phyloP scores from a whole-genome alignment of 2,113 vertebrate genomes.

The Rousettus leschenaultii region DNA sequence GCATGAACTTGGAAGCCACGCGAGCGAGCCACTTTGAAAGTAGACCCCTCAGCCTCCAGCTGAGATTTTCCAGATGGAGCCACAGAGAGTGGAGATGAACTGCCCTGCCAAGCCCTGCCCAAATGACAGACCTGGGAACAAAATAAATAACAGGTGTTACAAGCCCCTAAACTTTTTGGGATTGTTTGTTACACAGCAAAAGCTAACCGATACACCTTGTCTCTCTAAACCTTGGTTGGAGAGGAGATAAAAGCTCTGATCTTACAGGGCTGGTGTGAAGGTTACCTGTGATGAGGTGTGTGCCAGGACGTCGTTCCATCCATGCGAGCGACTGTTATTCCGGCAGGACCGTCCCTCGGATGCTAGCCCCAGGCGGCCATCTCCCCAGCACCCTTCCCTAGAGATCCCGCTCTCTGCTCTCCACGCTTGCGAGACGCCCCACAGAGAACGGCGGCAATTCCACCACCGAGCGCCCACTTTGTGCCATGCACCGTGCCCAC shows the following conservation, averaged over 20 bases:
- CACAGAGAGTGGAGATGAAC: not conserved
- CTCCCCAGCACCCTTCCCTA: not conserved
- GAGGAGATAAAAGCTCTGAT: not conserved
- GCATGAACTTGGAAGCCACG: not conserved
- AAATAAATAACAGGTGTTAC: not conserved
- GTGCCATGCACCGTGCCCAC: not conserved
- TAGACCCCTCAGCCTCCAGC: not conserved
- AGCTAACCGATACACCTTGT: not conserved
- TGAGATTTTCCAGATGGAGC: not conserved
- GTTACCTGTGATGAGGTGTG: not conserved
- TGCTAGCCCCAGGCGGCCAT: no score
- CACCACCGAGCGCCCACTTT: not conserved
- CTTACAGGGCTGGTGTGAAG: not conserved
- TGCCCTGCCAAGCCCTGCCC: not conserved
- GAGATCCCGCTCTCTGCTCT: not conserved
- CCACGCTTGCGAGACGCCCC: not conserved
- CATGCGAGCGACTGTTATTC: not conserved
- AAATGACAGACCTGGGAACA: not conserved
- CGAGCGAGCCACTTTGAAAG: not conserved
- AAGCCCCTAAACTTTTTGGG: not conserved
- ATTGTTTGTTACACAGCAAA: not conserved
- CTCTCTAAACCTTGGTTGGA: not conserved
- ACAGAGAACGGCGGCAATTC: no score
- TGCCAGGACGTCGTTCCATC: not conserved
- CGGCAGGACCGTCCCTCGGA: not conserved